These are phyloP conservation scores for Caenorhabditis brenneri DNA, from an alignment of 1,140 invertebrate genomes.

Conservation along the genomic window DNA sequence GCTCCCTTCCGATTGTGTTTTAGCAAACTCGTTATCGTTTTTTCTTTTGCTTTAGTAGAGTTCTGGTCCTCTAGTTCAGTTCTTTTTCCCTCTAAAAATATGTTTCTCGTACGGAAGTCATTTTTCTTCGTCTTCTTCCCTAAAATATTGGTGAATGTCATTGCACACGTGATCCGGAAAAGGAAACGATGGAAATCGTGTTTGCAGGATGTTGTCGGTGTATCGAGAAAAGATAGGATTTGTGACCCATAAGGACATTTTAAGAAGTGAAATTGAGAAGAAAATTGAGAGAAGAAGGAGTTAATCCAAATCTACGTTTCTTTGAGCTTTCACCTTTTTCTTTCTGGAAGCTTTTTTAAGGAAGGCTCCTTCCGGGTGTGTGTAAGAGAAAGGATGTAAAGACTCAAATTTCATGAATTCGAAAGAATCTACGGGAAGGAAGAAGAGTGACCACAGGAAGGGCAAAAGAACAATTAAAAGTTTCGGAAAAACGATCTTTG, in stretches of 20 bases:
- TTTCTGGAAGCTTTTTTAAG: neutral
- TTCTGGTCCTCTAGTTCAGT: neutral
- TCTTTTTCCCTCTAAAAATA: neutral
- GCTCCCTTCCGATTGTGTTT: too few species aligned
- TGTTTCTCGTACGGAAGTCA: neutral
- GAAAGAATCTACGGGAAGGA: neutral
- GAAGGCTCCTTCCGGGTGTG: neutral
- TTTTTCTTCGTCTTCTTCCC: neutral
- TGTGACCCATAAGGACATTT: neutral
- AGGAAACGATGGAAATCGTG: neutral
- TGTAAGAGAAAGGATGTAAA: neutral
- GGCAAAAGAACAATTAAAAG: neutral
- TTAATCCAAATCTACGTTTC: too few species aligned
- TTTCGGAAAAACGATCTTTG: too few species aligned
- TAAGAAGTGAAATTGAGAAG: too few species aligned
- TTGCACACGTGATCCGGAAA: conserved; percentile 33
- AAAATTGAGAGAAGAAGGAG: neutral
- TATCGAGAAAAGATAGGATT: neutral
- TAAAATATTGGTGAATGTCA: neutral
- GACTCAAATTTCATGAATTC: neutral
- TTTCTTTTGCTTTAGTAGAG: neutral
- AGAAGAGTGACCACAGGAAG: neutral
- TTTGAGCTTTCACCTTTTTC: conserved; percentile 25
- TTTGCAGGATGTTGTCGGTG: neutral
- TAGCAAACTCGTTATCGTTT: too few species aligned